Evolutionary conservation across 1,140 invertebrate species (phyloP).

Genomic region (Hirudo medicinalis): DNA sequence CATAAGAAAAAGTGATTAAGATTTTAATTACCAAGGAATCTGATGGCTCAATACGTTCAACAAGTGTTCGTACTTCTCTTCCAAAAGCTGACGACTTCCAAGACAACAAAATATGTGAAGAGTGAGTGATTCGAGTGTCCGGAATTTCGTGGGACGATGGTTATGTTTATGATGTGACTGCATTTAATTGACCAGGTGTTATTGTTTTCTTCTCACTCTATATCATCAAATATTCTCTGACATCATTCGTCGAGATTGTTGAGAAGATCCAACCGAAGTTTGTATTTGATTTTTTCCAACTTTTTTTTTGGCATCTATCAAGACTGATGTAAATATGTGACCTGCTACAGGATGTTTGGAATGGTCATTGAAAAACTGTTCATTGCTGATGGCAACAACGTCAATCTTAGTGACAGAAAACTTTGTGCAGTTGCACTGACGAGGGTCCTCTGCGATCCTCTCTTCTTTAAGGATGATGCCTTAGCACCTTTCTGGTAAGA

Average conservation of each 20-base stretch:
- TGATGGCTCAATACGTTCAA: constrained; percentile 62
- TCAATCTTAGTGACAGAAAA: constrained; percentile 70
- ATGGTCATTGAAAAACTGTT: constrained; percentile 83
- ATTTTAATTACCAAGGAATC: constrained; percentile 33
- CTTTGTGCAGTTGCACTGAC: constrained; percentile 74
- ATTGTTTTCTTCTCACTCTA: constrained; percentile 80
- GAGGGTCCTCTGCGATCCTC: constrained; percentile 66
- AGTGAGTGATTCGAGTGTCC: constrained; percentile 39
- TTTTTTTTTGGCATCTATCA: not conserved
- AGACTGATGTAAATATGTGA: constrained; percentile 17
- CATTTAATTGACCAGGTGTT: constrained; percentile 42
- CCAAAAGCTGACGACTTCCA: constrained; percentile 73
- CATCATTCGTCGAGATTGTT: constrained; percentile 57
- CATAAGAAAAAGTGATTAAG: not conserved
- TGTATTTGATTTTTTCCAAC: constrained; percentile 24
- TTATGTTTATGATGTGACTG: not conserved
- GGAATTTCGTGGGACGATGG: not conserved
- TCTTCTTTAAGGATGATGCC: constrained; percentile 48
- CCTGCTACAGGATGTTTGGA: constrained; percentile 65
- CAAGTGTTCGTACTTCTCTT: constrained; percentile 82
- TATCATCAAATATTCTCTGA: constrained; percentile 60
- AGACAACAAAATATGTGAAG: constrained; percentile 83
- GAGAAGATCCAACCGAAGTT: constrained; percentile 74
- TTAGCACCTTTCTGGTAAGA: constrained; percentile 55
- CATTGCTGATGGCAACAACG: constrained; percentile 69